Evolutionary conservation across 1,140 invertebrate genomes (phyloP), one percentile per base, ranked within the genome.

Genomic region (Orchesella cincta): DNA sequence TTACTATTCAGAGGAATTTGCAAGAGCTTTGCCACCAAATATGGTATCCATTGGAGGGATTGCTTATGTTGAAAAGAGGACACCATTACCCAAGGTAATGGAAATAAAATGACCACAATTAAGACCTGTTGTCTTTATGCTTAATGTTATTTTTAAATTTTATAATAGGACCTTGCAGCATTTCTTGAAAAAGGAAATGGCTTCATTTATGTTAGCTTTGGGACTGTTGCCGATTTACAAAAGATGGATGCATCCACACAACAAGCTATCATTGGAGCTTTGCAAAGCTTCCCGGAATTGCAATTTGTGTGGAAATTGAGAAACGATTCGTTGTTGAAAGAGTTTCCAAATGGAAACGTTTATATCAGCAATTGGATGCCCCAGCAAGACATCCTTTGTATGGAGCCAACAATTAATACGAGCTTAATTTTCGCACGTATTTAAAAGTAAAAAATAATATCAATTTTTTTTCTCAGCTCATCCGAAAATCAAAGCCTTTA

Each of bases 301-400:
- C 34, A 73, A 31, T 46, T 73, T 39, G 86, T 84, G 87, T 91
- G 90, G 90, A 91, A 91, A 85, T 89, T 87, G 87, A 88, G 89
- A 76, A 85, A 86, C 70, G 85, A 84, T 82, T 86, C 76, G 80
- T 84, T 86, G 34, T 81, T 85, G 23, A 16, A 73, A 14, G 85
- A 83, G 54, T 67, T 88, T 76, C 86, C 89, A 12, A 23, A 29
- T 39, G 12, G 71, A 23, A 84, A 84, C 71, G 82, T 84, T 31
- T 75, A 78, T 29, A 35, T 83, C 2, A 34, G 74, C 33, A 76
- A 82, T 31, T 84, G 83, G 83, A 67, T 84, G 31, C 83, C 83
- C 1, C 82, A 84, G 62, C 83, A 83, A 74, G 79, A 83, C 57
- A 75, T 82, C 67, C 57, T 82, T n/a, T 79, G 81, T 83, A 78